Evolutionary conservation across 92 coral and sea anemone genomes (phyloP).

Genomic region (Parazoanthus atlanticus): DNA sequence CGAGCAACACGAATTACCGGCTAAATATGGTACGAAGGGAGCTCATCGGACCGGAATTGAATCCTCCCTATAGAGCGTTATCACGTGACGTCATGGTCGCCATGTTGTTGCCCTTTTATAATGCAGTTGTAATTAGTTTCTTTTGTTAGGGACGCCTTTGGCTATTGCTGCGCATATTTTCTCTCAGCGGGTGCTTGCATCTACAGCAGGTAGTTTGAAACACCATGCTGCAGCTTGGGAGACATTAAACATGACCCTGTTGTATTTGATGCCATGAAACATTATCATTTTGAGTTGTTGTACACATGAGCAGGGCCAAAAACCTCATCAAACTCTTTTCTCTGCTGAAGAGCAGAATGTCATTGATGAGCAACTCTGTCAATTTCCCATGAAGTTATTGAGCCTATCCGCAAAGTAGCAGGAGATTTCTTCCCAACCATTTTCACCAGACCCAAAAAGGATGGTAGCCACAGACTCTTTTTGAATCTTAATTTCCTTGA

Average conservation of each 20-base stretch:
- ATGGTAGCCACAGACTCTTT: constrained; percentile 42
- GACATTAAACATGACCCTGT: constrained; percentile 46
- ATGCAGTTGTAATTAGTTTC: too few species aligned
- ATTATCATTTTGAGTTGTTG: constrained; percentile 38
- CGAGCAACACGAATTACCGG: constrained; percentile 7
- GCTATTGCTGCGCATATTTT: neutral
- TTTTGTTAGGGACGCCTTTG: neutral
- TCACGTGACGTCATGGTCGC: too few species aligned
- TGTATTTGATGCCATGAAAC: constrained; percentile 53
- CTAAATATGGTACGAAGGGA: constrained; percentile 37
- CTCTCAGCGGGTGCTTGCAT: constrained; percentile 1
- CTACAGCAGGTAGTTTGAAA: constrained; percentile 34
- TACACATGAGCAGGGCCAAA: constrained; percentile 28
- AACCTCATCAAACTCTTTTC: constrained; percentile 36
- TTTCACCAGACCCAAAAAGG: constrained; percentile 35
- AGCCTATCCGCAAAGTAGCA: neutral
- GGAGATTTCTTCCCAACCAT: constrained; percentile 39
- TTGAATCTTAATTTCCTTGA: constrained; percentile 44
- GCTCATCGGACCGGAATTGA: constrained; percentile 41
- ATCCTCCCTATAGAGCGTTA: constrained; percentile 40
- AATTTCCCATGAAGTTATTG: constrained; percentile 39
- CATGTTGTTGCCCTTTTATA: too few species aligned
- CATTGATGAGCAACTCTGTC: constrained; percentile 37
- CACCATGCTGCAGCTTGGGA: constrained; percentile 23
- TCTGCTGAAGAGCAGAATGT: constrained; percentile 34